Conservation (phyloP, 1,140 invertebrate species). For the Andricus grossulariae region DNA sequence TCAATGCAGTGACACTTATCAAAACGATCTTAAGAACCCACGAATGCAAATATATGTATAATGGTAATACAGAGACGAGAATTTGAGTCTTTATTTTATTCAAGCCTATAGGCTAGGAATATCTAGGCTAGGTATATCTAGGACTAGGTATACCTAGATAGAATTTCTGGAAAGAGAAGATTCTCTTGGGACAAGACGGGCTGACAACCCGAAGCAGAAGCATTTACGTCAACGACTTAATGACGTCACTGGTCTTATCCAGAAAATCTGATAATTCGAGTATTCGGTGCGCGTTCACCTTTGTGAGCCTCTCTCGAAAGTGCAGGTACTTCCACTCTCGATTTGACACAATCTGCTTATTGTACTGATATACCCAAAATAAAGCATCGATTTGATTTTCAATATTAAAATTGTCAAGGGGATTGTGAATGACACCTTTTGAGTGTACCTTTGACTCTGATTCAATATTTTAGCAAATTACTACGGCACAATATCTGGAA, state of each 20-base stretch:
- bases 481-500: too few species aligned
- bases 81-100: too few species aligned
- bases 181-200: constrained; percentile 19
- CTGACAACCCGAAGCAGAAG: constrained; percentile 25
- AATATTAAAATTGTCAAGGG: constrained; percentile 6
- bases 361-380: background rate
- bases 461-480: background rate
- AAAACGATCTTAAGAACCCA: constrained; percentile 40
- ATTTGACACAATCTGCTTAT: background rate
- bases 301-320: background rate
- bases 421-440: too few species aligned
- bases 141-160: too few species aligned
- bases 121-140: too few species aligned
- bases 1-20: constrained; percentile 12
- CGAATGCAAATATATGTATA: too few species aligned
- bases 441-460: too few species aligned
- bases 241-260: constrained; percentile 51
- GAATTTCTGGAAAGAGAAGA: constrained; percentile 34
- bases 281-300: constrained; percentile 29
- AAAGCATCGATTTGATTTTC: constrained; percentile 3
- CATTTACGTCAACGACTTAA: constrained; percentile 55
- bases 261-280: constrained; percentile 37
- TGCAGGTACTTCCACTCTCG: background rate
- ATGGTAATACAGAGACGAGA: too few species aligned
- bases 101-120: too few species aligned